These are phyloP conservation scores for Apis dorsata DNA, from an alignment of 1,140 invertebrate genomes.

Conservation along the genomic window DNA sequence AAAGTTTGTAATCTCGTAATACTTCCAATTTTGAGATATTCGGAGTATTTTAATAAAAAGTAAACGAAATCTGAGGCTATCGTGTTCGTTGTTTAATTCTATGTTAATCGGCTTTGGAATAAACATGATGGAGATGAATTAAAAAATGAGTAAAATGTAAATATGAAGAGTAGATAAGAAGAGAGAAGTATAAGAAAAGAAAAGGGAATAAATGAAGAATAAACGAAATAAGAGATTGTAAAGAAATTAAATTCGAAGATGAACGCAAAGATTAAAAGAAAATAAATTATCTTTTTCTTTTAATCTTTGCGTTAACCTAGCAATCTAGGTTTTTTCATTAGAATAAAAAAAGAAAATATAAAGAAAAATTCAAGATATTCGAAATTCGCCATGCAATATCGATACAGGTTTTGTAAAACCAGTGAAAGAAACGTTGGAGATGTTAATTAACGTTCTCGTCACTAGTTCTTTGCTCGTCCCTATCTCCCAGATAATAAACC, in stretches of 20 bases:
- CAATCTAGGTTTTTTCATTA: too few species aligned
- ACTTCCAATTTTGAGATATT: background rate
- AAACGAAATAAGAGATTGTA: background rate
- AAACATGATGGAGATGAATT: background rate
- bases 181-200: background rate
- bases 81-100: background rate
- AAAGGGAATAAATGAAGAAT: background rate
- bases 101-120: background rate
- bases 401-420: too few species aligned
- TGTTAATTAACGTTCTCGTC: constrained; percentile 26
- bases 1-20: background rate
- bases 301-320: too few species aligned
- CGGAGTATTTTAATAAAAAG: background rate
- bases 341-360: too few species aligned
- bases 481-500: background rate
- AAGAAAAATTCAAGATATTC: too few species aligned
- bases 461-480: background rate
- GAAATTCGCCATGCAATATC: background rate
- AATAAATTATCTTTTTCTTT: too few species aligned
- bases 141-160: background rate
- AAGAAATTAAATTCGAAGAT: background rate
- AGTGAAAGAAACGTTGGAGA: background rate
- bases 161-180: background rate
- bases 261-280: too few species aligned
- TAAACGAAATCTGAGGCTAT: background rate